A percentile compares a stretch with the other conserved stretches of the same genome.
Evolutionary conservation across 2,113 vertebrate genomes (phyloP).

Genomic region (Megaceryle torquata): DNA sequence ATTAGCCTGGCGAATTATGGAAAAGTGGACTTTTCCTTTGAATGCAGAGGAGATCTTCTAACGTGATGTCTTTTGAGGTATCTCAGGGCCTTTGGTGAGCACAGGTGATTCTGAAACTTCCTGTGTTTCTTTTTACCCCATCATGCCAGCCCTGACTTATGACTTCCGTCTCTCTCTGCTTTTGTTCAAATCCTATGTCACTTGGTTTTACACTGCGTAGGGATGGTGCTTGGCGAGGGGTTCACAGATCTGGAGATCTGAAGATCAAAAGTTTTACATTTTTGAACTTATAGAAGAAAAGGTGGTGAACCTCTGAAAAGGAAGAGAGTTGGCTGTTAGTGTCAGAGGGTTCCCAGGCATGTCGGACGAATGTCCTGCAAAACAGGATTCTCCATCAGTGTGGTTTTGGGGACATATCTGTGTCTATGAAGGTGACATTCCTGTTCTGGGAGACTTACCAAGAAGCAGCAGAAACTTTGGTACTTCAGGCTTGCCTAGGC

Average conservation of each 20-base stretch:
- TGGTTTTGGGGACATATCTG: background rate
- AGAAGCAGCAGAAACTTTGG: background rate
- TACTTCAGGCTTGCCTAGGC: background rate
- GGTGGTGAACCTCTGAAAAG: background rate
- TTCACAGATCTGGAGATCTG: background rate
- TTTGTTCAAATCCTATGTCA: background rate
- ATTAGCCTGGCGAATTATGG: conserved; percentile 65
- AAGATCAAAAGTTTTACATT: background rate
- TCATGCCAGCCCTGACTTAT: background rate
- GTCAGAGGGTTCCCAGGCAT: background rate
- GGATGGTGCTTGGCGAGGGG: background rate
- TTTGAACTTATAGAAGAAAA: background rate
- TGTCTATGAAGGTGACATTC: background rate
- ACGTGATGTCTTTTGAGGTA: background rate
- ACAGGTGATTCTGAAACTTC: background rate
- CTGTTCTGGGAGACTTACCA: background rate
- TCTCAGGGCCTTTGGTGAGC: background rate
- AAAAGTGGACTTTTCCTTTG: conserved; percentile 50
- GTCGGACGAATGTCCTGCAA: background rate
- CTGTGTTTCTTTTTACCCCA: background rate
- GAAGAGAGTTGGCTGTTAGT: background rate
- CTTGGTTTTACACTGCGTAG: rapidly evolving
- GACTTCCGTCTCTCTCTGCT: background rate
- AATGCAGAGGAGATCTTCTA: conserved; percentile 29
- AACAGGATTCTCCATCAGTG: rapidly evolving